Percentiles rank a stretch among this genome's conserved stretches.
phyloP scores from a whole-genome alignment of 2,797 vertebrate species.

The Geotrypetes seraphini region DNA sequence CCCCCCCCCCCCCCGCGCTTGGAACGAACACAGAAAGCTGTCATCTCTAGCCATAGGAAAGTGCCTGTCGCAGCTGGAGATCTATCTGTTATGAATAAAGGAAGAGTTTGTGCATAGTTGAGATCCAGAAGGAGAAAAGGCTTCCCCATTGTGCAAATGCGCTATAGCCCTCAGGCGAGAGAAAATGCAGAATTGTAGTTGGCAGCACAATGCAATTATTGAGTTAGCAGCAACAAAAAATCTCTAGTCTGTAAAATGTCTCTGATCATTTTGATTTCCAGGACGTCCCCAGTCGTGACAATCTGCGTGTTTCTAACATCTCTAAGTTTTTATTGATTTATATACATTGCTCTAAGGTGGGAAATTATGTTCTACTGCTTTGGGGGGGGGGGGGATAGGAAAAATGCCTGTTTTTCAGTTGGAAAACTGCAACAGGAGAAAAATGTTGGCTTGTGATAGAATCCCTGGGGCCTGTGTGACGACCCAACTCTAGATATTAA shows the following conservation, averaged over 20 bases:
- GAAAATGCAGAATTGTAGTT: slow-evolving; percentile 66
- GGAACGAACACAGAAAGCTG: slow-evolving; percentile 78
- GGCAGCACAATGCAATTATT: slow-evolving; percentile 63
- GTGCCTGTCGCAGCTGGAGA: slow-evolving; percentile 78
- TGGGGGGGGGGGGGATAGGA: too few species aligned
- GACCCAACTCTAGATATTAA: too few species aligned
- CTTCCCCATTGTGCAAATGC: slow-evolving; percentile 74
- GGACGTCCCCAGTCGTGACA: slow-evolving; percentile 20
- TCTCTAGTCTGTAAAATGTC: slow-evolving; percentile 41
- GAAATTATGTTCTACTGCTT: too few species aligned
- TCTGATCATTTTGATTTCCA: slow-evolving; percentile 15
- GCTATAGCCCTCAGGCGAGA: slow-evolving; percentile 61
- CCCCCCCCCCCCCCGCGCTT: slow-evolving; percentile 73
- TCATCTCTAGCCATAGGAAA: slow-evolving; percentile 67
- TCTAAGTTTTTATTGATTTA: too few species aligned
- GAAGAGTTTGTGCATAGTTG: slow-evolving; percentile 70
- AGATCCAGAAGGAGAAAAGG: slow-evolving; percentile 64
- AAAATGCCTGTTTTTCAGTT: too few species aligned
- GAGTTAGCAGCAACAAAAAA: slow-evolving; percentile 43
- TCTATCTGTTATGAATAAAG: slow-evolving; percentile 74
- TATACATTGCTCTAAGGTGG: too few species aligned
- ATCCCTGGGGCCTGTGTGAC: too few species aligned
- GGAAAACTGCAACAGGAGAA: too few species aligned
- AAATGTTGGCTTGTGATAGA: too few species aligned
- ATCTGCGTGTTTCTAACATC: not conserved